These are phyloP conservation scores for Creontiades dilutus DNA, from an alignment of 2,888 invertebrate genomes.

Conservation along the genomic window DNA sequence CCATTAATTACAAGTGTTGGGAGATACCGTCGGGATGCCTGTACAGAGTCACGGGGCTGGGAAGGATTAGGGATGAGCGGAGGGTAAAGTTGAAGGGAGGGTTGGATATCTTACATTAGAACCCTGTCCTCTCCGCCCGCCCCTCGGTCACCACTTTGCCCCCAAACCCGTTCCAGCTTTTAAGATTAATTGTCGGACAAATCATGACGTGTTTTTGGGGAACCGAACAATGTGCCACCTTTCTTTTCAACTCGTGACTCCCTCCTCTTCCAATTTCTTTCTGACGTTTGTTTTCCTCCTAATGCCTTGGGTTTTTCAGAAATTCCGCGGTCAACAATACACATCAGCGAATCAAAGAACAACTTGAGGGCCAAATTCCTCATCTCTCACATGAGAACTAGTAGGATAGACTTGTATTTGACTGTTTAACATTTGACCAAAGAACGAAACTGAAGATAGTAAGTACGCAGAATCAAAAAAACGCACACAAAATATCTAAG, in stretches of 20 bases:
- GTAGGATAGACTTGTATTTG: no score
- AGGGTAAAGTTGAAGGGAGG: background rate
- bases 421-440: no score
- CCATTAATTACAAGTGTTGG: conserved; percentile 61
- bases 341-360: no score
- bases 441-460: no score
- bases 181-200: conserved; percentile 60
- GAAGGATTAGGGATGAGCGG: background rate
- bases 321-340: no score
- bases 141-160: background rate
- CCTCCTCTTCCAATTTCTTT: no score
- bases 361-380: no score
- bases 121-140: background rate
- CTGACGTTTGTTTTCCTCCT: no score
- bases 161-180: background rate
- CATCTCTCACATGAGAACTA: no score
- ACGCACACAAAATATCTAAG: no score
- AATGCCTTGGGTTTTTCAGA: no score
- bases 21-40: conserved; percentile 40
- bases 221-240: background rate
- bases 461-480: no score
- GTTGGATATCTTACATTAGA: conserved; percentile 55
- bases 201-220: conserved; percentile 38
- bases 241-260: background rate
- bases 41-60: background rate